Conservation (phyloP, 2,113 vertebrate species). For the Oceanites oceanicus region DNA sequence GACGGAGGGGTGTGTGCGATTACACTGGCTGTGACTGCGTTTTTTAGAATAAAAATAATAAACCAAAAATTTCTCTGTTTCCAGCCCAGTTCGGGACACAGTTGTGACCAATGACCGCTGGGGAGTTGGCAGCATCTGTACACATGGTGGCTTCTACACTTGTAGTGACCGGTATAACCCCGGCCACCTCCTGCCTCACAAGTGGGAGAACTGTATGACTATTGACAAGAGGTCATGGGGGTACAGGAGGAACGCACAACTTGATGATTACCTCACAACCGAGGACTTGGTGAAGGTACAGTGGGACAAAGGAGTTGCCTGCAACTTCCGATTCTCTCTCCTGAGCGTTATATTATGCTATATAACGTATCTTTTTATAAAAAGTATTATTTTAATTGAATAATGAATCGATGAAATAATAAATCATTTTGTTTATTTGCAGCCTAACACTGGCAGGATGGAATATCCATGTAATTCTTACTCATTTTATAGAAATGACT, state of each 20-base stretch:
- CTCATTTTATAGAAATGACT: background rate
- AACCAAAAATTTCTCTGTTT: background rate
- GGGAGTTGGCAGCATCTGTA: constrained; percentile 84
- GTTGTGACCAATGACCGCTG: constrained; percentile 97
- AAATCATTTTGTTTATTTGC: background rate
- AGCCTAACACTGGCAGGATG: background rate
- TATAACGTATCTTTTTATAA: background rate
- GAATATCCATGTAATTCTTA: background rate
- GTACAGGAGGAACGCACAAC: constrained; percentile 83
- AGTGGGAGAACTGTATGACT: constrained; percentile 98
- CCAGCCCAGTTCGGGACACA: constrained; percentile 87
- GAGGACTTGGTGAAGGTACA: constrained; percentile 83
- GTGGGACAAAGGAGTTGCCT: background rate
- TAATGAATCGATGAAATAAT: background rate
- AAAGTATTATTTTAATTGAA: background rate
- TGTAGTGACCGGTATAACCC: constrained; percentile 91
- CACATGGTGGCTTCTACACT: constrained; percentile 91
- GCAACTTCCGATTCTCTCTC: background rate
- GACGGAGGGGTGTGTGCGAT: background rate
- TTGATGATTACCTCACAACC: constrained; percentile 82
- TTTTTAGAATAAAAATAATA: background rate
- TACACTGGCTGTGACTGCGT: fast-evolving
- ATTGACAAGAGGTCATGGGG: constrained; percentile 91
- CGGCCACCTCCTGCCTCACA: constrained; percentile 85
- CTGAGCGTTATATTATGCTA: background rate